Percentiles rank a stretch among this genome's conserved stretches.
Conservation (phyloP, 2,888 invertebrate species). For the Drosophila koepferae region DNA sequence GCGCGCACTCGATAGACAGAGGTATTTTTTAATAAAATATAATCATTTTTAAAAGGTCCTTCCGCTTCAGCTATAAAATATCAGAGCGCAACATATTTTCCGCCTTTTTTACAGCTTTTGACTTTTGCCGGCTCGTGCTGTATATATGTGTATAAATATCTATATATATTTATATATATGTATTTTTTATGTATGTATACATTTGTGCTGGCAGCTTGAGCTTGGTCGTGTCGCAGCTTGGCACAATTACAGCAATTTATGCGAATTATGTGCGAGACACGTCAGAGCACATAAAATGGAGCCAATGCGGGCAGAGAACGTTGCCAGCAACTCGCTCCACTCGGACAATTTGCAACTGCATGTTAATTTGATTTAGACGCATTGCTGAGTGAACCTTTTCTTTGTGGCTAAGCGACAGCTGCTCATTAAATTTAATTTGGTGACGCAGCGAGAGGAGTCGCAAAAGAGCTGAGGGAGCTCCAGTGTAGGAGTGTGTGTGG, state of each 20-base stretch:
- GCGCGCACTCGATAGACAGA: constrained; percentile 17
- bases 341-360: constrained; percentile 28
- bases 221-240: constrained; percentile 44
- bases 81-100: constrained; percentile 22
- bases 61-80: constrained; percentile 14
- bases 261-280: constrained; percentile 52
- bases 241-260: constrained; percentile 60
- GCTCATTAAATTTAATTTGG: constrained; percentile 76
- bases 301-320: neutral
- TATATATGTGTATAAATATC: neutral
- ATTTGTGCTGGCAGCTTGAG: constrained; percentile 8
- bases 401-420: constrained; percentile 52
- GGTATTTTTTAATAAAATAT: constrained; percentile 41
- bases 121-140: constrained; percentile 6
- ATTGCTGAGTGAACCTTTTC: constrained; percentile 75
- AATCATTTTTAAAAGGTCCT: constrained; percentile 20
- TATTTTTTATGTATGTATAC: neutral
- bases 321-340: neutral
- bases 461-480: neutral
- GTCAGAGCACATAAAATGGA: constrained; percentile 17
- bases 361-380: constrained; percentile 73
- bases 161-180: neutral
- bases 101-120: constrained; percentile 25
- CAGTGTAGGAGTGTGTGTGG: neutral
- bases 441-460: constrained; percentile 32